Evolutionary conservation across 2,888 invertebrate genomes (phyloP).

Genomic region (Vandiemenella viatica): DNA sequence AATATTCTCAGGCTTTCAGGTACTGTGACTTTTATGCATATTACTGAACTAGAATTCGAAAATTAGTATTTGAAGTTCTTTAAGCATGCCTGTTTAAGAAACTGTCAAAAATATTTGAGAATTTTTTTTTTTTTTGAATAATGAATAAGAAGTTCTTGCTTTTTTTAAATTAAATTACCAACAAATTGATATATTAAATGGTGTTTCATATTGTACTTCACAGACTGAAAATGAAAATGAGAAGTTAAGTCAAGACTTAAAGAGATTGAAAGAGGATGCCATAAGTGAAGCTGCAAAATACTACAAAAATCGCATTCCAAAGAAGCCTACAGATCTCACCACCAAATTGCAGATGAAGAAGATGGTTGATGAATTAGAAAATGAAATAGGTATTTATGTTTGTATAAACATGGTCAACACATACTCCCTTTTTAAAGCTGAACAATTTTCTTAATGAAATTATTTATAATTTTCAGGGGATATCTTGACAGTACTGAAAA

Average conservation of each 20-base stretch:
- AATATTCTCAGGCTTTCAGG: no score
- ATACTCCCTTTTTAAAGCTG: not conserved
- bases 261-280: constrained; percentile 47
- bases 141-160: no score
- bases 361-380: constrained; percentile 76
- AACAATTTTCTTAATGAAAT: constrained; percentile 14
- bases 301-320: constrained; percentile 53
- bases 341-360: constrained; percentile 60
- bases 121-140: no score
- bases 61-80: no score
- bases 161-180: no score
- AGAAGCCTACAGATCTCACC: constrained; percentile 55
- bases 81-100: no score
- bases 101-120: no score
- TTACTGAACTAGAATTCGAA: no score
- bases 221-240: constrained; percentile 48
- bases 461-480: constrained; percentile 31
- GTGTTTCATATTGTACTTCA: constrained; percentile 13
- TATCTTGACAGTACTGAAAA: constrained; percentile 43
- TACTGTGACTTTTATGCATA: no score
- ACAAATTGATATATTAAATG: not conserved
- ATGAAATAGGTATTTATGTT: constrained; percentile 56
- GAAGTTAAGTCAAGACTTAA: constrained; percentile 46
- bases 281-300: constrained; percentile 32
- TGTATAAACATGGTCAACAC: no score